phyloP scores from a whole-genome alignment of 2,888 invertebrate genomes.

The Sarcophaga caerulescens region DNA sequence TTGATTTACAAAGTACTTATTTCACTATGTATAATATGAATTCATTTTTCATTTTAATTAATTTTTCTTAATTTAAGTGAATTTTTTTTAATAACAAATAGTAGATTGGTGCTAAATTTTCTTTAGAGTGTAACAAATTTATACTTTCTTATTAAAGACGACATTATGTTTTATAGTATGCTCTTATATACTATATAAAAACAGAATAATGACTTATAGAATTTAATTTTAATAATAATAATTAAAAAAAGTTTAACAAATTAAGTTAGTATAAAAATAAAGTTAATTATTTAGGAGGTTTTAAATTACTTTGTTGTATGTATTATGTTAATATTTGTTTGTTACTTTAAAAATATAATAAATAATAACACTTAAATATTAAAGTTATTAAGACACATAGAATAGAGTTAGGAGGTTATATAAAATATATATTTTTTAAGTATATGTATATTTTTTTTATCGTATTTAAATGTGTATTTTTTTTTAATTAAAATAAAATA shows the following conservation, averaged over 20 bases:
- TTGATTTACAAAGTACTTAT: conserved; percentile 40
- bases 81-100: conserved; percentile 16
- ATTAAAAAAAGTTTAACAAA: conserved; percentile 33
- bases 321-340: neutral
- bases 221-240: conserved; percentile 11
- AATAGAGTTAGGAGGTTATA: conserved; percentile 58
- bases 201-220: conserved; percentile 37
- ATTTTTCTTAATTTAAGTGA: neutral
- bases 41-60: neutral
- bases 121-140: conserved; percentile 42
- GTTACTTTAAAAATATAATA: conserved; percentile 20
- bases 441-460: conserved; percentile 21
- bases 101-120: conserved; percentile 19
- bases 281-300: conserved; percentile 12
- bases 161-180: conserved; percentile 1
- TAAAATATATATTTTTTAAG: conserved; percentile 40
- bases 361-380: conserved; percentile 54
- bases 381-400: conserved; percentile 65
- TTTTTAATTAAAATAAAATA: conserved; percentile 1
- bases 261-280: conserved; percentile 63
- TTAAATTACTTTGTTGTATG: conserved; percentile 3
- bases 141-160: conserved; percentile 3
- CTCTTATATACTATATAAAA: conserved; percentile 3
- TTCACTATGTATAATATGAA: conserved; percentile 31
- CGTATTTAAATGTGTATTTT: neutral